Evolutionary conservation across 2,113 vertebrate genomes (phyloP).

Genomic region (Atrichornis clamosus): DNA sequence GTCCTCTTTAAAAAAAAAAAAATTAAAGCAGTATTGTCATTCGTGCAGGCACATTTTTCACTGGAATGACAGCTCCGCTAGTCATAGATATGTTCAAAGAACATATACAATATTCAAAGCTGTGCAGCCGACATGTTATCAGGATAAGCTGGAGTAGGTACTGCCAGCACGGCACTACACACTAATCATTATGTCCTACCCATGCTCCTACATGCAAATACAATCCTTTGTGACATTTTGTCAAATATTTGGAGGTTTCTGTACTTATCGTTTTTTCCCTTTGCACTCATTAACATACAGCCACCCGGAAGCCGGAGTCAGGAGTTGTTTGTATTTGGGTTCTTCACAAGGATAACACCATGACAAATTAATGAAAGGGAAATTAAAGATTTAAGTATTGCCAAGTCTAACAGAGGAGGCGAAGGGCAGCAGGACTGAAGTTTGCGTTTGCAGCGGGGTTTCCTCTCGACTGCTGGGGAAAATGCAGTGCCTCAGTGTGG

Average conservation of each 20-base stretch:
- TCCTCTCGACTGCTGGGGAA: background rate
- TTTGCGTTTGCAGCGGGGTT: background rate
- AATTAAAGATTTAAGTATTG: slow-evolving; percentile 65
- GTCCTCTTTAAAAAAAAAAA: slow-evolving; percentile 70
- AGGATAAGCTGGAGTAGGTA: slow-evolving; percentile 74
- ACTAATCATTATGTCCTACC: slow-evolving; percentile 80
- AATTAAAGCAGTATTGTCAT: slow-evolving; percentile 75
- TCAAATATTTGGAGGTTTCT: slow-evolving; percentile 79
- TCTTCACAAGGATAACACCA: slow-evolving; percentile 27
- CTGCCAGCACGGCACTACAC: slow-evolving; percentile 71
- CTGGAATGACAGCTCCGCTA: slow-evolving; percentile 73
- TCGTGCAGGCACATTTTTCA: slow-evolving; percentile 75
- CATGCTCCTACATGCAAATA: slow-evolving; percentile 79
- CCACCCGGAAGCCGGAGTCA: slow-evolving; percentile 37
- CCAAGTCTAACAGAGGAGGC: slow-evolving; percentile 14
- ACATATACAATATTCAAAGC: slow-evolving; percentile 82
- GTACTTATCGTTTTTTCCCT: slow-evolving; percentile 56
- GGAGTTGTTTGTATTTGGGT: slow-evolving; percentile 28
- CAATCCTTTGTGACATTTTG: slow-evolving; percentile 83
- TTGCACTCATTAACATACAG: slow-evolving; percentile 68
- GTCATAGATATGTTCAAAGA: slow-evolving; percentile 81
- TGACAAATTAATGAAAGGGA: slow-evolving; percentile 68
- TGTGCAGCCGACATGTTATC: slow-evolving; percentile 78
- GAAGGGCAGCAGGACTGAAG: slow-evolving; percentile 34
- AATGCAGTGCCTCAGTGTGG: slow-evolving; percentile 10